Evolutionary conservation across 64 coral and sea anemone genomes (phyloP).

Genomic region (Porites lutea): DNA sequence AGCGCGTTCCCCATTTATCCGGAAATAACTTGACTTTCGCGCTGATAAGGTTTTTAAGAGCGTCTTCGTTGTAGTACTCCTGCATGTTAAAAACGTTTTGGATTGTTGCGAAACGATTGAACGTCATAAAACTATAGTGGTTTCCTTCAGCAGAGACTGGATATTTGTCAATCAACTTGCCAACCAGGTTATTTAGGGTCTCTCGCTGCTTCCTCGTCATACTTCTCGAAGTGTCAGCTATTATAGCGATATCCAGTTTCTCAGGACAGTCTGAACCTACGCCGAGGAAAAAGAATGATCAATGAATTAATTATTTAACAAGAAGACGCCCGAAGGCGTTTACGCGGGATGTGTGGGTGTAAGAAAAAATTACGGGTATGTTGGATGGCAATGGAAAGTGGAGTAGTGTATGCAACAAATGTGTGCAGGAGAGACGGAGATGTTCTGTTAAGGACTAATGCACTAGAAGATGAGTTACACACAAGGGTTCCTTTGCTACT

Average conservation of each 20-base stretch:
- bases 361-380: too few relatives aligned
- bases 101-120: not conserved
- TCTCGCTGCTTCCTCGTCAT: not conserved
- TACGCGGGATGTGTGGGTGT: too few relatives aligned
- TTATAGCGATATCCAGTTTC: conserved; percentile 7
- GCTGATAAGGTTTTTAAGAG: not conserved
- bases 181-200: too few relatives aligned
- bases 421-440: too few relatives aligned
- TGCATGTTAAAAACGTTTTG: not conserved
- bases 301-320: too few relatives aligned
- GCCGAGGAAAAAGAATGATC: not conserved
- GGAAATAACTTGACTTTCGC: too few relatives aligned
- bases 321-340: too few relatives aligned
- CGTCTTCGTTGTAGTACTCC: not conserved
- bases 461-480: too few relatives aligned
- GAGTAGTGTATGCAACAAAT: too few relatives aligned
- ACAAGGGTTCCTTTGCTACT: too few relatives aligned
- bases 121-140: conserved; percentile 1
- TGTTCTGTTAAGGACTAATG: too few relatives aligned
- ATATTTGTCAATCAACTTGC: not conserved
- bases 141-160: not conserved
- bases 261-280: not conserved
- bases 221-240: not conserved
- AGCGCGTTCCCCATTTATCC: not conserved
- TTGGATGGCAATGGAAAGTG: too few relatives aligned